Evolutionary conservation across 2,888 invertebrate species (phyloP).

Genomic region (Eupithecia tripunctaria): DNA sequence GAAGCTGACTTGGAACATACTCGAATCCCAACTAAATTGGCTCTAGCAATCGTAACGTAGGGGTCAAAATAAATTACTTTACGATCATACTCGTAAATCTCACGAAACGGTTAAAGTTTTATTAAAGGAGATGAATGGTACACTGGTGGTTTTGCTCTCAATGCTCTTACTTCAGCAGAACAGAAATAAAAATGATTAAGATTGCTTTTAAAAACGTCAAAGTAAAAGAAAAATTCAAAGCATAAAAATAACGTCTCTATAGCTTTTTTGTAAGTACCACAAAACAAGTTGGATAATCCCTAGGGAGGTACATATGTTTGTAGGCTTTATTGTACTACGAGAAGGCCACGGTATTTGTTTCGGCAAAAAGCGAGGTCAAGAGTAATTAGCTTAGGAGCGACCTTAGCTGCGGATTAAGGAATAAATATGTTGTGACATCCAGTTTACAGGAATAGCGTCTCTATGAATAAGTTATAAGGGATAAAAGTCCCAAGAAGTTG

Average conservation of each 20-base stretch:
- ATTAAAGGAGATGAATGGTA: background rate
- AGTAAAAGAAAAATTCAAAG: background rate
- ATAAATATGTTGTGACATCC: slow-evolving; percentile 18
- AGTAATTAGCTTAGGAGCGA: slow-evolving; percentile 28
- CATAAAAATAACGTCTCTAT: background rate
- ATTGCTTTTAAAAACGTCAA: background rate
- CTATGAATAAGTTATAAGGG: slow-evolving; percentile 35
- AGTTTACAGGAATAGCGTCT: slow-evolving; percentile 3
- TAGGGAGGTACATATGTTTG: background rate
- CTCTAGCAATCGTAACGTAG: slow-evolving; percentile 12
- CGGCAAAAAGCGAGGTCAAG: slow-evolving; percentile 20
- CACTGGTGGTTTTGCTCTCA: background rate
- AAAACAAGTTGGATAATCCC: background rate
- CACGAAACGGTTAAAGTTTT: slow-evolving; percentile 1
- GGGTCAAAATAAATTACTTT: slow-evolving; percentile 24
- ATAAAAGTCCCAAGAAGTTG: slow-evolving; percentile 32
- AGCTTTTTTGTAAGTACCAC: background rate
- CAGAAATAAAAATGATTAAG: background rate
- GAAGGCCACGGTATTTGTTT: slow-evolving; percentile 8
- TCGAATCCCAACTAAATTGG: slow-evolving; percentile 21
- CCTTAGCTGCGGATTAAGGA: slow-evolving; percentile 25
- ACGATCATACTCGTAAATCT: slow-evolving; percentile 18
- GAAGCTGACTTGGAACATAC: no score
- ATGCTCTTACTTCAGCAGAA: background rate
- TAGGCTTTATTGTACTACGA: background rate